phyloP scores from a whole-genome alignment of 2,797 vertebrate genomes.

The Tenualosa thibaudeaui region DNA sequence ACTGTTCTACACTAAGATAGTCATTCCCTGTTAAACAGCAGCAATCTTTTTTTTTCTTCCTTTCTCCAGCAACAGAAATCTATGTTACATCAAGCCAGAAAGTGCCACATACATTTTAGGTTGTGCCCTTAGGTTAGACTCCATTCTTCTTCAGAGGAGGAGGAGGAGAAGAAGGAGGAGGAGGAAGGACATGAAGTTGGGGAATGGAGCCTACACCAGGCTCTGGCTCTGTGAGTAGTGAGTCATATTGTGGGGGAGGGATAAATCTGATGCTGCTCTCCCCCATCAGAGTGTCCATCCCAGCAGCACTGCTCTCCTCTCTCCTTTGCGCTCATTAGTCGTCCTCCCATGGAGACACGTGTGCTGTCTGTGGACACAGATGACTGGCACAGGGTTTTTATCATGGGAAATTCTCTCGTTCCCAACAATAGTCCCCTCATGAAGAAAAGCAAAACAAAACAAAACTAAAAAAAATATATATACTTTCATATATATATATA shows the following conservation, averaged over 20 bases:
- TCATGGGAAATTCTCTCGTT: neutral
- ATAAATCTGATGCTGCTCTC: neutral
- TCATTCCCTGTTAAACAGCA: slow-evolving; percentile 36
- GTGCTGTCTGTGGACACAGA: neutral
- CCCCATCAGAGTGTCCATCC: neutral
- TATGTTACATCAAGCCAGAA: slow-evolving; percentile 4
- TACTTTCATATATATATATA: slow-evolving; percentile 30
- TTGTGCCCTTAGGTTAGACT: slow-evolving; percentile 13
- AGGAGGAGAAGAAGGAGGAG: neutral
- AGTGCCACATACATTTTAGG: slow-evolving; percentile 53
- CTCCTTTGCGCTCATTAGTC: neutral
- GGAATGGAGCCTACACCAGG: neutral
- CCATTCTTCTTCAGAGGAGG: neutral
- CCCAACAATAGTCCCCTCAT: slow-evolving; percentile 56
- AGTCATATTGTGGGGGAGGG: slow-evolving; percentile 36
- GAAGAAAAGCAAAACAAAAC: slow-evolving; percentile 73
- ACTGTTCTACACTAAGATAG: slow-evolving; percentile 38
- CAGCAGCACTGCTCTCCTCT: neutral
- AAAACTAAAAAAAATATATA: slow-evolving; percentile 63
- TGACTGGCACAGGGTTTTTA: slow-evolving; percentile 60
- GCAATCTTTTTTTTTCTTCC: slow-evolving; percentile 15
- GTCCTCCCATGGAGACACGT: neutral
- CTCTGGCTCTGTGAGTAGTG: neutral
- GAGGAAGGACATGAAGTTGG: neutral
- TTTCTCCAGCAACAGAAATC: neutral